phyloP scores from a whole-genome alignment of 2,888 invertebrate species.

The Prenolepis imparis region DNA sequence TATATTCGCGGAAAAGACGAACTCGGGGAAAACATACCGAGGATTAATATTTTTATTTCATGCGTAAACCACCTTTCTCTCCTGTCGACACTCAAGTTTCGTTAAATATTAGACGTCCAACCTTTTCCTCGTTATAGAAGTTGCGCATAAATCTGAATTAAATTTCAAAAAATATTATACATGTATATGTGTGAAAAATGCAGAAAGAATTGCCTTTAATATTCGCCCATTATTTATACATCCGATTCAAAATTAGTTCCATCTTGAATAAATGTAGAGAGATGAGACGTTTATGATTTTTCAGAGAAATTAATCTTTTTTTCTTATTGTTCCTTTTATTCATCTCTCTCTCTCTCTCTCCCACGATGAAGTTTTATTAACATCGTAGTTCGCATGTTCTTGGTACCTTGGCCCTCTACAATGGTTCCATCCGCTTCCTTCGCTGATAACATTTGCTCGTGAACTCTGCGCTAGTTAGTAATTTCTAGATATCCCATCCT shows the following conservation, averaged over 20 bases:
- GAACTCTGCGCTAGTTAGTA: conserved; percentile 53
- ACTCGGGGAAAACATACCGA: neutral
- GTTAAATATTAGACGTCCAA: neutral
- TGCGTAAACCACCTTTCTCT: neutral
- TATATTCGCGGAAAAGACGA: neutral
- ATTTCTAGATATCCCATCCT: conserved; percentile 55
- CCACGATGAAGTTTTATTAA: neutral
- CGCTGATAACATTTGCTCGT: conserved; percentile 54
- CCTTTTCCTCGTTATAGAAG: neutral
- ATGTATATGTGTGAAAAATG: neutral
- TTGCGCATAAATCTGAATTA: neutral
- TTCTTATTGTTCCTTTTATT: neutral
- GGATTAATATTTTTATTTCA: conserved; percentile 30
- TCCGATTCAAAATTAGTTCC: neutral
- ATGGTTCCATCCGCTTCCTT: conserved; percentile 42
- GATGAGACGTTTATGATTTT: neutral
- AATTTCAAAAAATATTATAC: neutral
- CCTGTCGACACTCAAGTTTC: conserved; percentile 1
- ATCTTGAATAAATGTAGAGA: neutral
- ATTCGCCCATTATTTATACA: conserved; percentile 1
- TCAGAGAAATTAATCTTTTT: neutral
- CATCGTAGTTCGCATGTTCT: conserved; percentile 37
- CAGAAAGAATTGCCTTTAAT: neutral
- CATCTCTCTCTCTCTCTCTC: neutral
- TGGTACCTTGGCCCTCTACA: neutral